Evolutionary conservation across 2,113 vertebrate species (phyloP).

Genomic region (Platanista minor): DNA sequence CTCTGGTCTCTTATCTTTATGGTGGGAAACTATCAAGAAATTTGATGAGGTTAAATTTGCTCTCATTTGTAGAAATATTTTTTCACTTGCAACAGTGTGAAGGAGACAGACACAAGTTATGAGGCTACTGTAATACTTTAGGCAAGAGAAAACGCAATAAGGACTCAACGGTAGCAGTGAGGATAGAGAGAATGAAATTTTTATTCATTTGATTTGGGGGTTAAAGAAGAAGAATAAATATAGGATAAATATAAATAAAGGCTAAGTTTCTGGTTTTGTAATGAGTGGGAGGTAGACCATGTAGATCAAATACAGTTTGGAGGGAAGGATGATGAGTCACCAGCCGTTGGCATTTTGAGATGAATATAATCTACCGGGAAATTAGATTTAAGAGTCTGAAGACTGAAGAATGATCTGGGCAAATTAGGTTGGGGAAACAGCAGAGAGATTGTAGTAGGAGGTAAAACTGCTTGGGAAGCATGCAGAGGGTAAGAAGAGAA

Average conservation of each 20-base stretch:
- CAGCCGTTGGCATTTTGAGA: conserved; percentile 14
- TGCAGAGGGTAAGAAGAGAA: background rate
- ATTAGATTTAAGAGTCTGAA: conserved; percentile 33
- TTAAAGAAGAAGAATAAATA: background rate
- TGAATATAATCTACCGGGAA: conserved; percentile 15
- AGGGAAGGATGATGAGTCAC: conserved; percentile 4
- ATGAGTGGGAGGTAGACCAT: background rate
- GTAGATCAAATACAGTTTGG: background rate
- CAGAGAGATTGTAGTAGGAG: background rate
- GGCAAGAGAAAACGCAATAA: background rate
- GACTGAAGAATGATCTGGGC: background rate
- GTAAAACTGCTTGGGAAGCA: background rate
- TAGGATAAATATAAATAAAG: background rate
- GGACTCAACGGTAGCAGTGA: background rate
- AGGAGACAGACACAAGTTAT: background rate
- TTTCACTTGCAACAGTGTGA: background rate
- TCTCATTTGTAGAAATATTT: background rate
- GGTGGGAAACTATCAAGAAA: background rate
- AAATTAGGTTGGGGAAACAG: background rate
- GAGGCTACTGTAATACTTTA: background rate
- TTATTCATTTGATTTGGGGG: background rate
- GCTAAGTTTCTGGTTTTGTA: background rate
- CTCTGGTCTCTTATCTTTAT: background rate
- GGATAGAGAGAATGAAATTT: background rate
- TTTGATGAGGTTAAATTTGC: background rate